These are phyloP conservation scores for Ruditapes philippinarum DNA, from an alignment of 1,140 invertebrate species.

Conservation along the genomic window DNA sequence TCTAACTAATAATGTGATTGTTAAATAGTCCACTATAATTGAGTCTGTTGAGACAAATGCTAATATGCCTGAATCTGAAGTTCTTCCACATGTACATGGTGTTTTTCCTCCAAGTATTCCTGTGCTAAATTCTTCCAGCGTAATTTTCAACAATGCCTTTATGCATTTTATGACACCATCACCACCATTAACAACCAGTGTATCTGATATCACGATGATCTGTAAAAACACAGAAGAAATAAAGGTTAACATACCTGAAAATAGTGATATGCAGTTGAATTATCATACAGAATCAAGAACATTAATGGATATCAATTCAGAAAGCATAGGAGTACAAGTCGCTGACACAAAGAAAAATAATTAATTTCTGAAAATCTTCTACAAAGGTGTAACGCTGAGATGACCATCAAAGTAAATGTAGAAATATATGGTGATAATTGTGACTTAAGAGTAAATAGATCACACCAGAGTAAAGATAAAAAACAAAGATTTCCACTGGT, in stretches of 20 bases:
- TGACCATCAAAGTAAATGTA: not conserved
- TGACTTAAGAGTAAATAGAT: slow-evolving; percentile 52
- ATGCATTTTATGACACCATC: not conserved
- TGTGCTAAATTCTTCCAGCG: not conserved
- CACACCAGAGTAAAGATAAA: slow-evolving; percentile 48
- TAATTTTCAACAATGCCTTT: not conserved
- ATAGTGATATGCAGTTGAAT: not conserved
- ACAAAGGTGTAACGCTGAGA: not conserved
- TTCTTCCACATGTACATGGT: not conserved
- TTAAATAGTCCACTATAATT: not conserved
- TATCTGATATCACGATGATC: not conserved
- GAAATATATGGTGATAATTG: slow-evolving; percentile 62
- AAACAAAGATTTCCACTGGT: slow-evolving; percentile 65
- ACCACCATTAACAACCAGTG: not conserved
- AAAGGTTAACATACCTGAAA: not conserved
- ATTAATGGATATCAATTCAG: not conserved
- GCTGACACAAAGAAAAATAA: not conserved
- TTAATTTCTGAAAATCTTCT: not conserved
- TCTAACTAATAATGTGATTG: not conserved
- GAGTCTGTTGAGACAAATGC: not conserved
- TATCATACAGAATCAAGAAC: not conserved
- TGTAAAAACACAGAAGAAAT: not conserved
- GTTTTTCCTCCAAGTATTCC: not conserved
- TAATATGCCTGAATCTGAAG: no score
- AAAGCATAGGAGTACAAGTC: not conserved